These are phyloP conservation scores for Acrocephalus scirpaceus DNA, from an alignment of 2,797 vertebrate species.

Conservation along the genomic window DNA sequence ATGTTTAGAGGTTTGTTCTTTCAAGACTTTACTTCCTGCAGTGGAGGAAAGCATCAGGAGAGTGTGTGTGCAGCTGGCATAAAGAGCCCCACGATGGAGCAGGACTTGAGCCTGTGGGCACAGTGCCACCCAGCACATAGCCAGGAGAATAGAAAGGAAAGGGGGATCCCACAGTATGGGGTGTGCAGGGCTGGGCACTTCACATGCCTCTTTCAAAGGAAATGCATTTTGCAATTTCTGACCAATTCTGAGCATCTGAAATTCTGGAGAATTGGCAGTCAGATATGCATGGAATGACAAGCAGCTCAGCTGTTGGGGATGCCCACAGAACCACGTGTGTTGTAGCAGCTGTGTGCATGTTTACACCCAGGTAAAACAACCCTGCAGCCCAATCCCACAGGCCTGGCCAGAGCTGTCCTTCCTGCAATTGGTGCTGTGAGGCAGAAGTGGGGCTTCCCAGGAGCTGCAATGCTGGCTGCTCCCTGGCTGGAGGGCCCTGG, in stretches of 20 bases:
- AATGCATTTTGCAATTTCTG: background rate
- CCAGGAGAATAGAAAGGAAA: too few species aligned
- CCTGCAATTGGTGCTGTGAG: background rate
- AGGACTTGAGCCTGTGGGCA: background rate
- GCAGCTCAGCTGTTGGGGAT: background rate
- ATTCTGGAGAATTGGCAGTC: background rate
- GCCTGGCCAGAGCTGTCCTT: background rate
- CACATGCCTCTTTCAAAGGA: background rate
- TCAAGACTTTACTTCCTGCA: background rate
- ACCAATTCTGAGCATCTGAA: background rate
- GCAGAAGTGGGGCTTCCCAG: background rate
- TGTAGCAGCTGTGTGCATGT: rapidly evolving
- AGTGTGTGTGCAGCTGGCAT: background rate
- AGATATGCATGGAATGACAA: rapidly evolving
- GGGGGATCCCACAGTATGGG: rapidly evolving
- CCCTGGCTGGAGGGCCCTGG: background rate
- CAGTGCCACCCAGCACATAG: rapidly evolving
- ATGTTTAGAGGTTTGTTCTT: background rate
- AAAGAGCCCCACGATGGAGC: background rate
- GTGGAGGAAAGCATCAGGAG: background rate
- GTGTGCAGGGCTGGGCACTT: background rate
- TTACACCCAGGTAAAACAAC: background rate
- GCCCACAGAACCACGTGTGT: rapidly evolving
- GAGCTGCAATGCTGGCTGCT: background rate
- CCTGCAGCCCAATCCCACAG: background rate